Evolutionary conservation across 2,888 invertebrate genomes (phyloP), one percentile per base, ranked within the genome.

Genomic region (Andrena trimmerana): DNA sequence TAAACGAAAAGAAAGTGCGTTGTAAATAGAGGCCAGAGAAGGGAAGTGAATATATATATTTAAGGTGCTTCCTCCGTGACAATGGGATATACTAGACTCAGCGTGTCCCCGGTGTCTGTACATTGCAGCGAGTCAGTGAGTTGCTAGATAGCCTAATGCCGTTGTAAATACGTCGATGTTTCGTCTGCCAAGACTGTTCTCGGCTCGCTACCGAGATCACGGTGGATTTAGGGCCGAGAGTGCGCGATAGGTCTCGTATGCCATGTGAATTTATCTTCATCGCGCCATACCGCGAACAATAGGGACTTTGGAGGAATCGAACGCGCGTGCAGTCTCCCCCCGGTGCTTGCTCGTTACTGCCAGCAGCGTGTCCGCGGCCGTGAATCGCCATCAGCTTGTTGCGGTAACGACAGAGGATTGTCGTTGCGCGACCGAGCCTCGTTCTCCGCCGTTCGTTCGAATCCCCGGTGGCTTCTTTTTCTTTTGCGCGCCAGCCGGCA

Each of bases 81-180:
- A 33, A 54, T 20, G 36, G 48, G 78, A 71, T 60, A 68, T 29
- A 70, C 60, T 50, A 67, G 60, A 67, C 63, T 65, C 33, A 48
- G 27, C 71, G 71, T 52, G 31, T 71, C 72, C 60, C 82, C 74
- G 76, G 72, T 81, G 76, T 74, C 84, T 82, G 78, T 75, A 66
- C 71, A 74, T 73, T 74, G 67, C 84, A 76, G 83, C 71, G 69
- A 80, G 69, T 74, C 77, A 83, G 85, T 81, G 77, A 79, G 84
- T 75, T 74, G 75, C 71, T 79, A 76, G 79, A 78, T 82, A 88
- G 85, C 76, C 78, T 77, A 83, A 86, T 83, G 70, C 85, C 84
- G 78, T 85, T 88, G 88, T 88, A 88, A 84, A 88, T 88, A 88
- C 67, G 65, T 74, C 75, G 75, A 72, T 67, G 29, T 72, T 54